Base-by-base conservation (phyloP, 2,113 vertebrate species). In the Sterrhoptilus dennistouni region DNA sequence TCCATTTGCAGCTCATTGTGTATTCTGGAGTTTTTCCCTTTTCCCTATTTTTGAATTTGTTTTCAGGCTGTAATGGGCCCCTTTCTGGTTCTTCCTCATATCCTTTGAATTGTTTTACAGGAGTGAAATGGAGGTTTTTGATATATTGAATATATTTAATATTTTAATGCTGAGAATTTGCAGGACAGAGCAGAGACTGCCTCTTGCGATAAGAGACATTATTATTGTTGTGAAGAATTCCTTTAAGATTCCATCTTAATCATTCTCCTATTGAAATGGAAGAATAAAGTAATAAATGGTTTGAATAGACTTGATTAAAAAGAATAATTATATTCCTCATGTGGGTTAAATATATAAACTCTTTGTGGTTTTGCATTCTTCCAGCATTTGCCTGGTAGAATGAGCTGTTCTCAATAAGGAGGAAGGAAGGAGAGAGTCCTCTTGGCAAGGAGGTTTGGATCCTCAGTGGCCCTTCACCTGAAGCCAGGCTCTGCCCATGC, bases 231-330 rank as follows among this genome's bases (percentile, higher is more conserved):
- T 96, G 96, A 97, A 97, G 93, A 97, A 97, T 97, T 95, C 95
- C 97, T 97, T 97, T 92, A 97, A 97, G 97, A 97, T 97, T 97
- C 96, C 91, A 97, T 97, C 97, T 97, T 97, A 97, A 97, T 97
- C 97, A 9, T 95, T 94, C 95, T 63, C 35, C 97, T 96, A 96
- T 97, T 97, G 97, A 97, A 97, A 97, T 97, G 84, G 94, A 96
- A 97, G 97, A 97, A 97, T 97, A 97, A 97, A 97, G 97, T 97
- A 97, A 97, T 97, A 97, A 96, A 96, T 96, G 93, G 93, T 95
- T 96, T 97, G 97, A 97, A 97, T 97, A 95, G 97, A 97, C 95
- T 97, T 97, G 97, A 97, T 97, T 97, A 97, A 97, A 97, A 96
- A 95, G 96, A 97, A 96, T 97, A 97, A 97, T 97, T 97, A 95